Percentiles rank a stretch among this genome's conserved stretches.
phyloP scores from a whole-genome alignment of 1,140 invertebrate species.

The Procambarus virginalis region DNA sequence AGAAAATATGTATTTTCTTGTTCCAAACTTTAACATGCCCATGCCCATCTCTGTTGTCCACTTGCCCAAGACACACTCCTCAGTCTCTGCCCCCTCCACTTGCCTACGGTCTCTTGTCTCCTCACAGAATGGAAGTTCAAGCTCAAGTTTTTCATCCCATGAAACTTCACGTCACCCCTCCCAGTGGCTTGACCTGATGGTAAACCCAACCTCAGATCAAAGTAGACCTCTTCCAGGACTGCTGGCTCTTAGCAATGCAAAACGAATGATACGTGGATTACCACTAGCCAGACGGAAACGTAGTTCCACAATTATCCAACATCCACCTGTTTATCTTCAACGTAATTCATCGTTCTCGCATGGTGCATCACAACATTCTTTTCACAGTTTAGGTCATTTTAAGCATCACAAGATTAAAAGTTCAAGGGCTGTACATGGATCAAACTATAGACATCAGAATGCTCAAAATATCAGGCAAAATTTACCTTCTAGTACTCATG shows the following conservation, averaged over 20 bases:
- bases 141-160: no score
- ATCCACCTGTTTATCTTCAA: conserved; percentile 51
- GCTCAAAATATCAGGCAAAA: not conserved
- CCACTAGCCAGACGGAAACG: conserved; percentile 11
- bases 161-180: conserved; percentile 5
- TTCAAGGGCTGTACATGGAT: not conserved
- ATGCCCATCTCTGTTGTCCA: conserved; percentile 64
- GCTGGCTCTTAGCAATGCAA: conserved; percentile 21
- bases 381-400: not conserved
- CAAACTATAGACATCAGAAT: conserved; percentile 6
- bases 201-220: conserved; percentile 14
- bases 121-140: not conserved
- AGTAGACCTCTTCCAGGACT: conserved; percentile 7
- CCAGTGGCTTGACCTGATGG: conserved; percentile 63
- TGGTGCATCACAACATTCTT: not conserved
- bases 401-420: conserved; percentile 6
- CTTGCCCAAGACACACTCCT: conserved; percentile 19
- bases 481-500: conserved; percentile 23
- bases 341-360: conserved; percentile 19
- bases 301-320: conserved; percentile 19
- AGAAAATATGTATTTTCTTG: conserved; percentile 51
- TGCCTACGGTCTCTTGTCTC: not conserved
- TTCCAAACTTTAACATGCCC: conserved; percentile 16
- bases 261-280: conserved; percentile 41
- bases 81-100: conserved; percentile 8